Percentiles rank a stretch among this genome's conserved stretches.
These are phyloP conservation scores for Caenorhabditis drosophilae DNA, from an alignment of 2,888 invertebrate genomes.

Conservation along the genomic window DNA sequence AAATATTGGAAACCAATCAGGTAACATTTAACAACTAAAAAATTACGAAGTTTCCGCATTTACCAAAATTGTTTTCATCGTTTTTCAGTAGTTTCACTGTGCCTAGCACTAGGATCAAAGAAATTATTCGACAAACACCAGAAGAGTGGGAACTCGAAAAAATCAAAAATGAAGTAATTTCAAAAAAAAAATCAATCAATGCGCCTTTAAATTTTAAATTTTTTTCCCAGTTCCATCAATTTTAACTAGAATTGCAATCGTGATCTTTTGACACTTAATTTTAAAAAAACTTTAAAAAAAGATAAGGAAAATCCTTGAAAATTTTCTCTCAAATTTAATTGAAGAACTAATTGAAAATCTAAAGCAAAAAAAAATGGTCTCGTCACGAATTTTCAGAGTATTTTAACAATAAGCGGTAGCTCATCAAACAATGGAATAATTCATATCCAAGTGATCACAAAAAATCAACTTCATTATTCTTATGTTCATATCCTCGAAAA, in stretches of 20 bases:
- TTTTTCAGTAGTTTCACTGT: constrained; percentile 27
- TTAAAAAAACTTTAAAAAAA: not conserved
- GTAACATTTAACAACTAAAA: too few relatives aligned
- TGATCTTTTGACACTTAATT: not conserved
- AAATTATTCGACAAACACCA: constrained; percentile 18
- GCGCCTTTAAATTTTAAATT: too few relatives aligned
- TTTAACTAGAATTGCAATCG: too few relatives aligned
- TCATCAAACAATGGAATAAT: constrained; percentile 9
- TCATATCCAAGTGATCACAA: constrained; percentile 1
- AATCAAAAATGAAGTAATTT: constrained; percentile 9
- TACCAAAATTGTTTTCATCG: too few relatives aligned
- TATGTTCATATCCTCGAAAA: constrained; percentile 16
- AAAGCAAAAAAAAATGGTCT: too few relatives aligned
- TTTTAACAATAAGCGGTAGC: constrained; percentile 19
- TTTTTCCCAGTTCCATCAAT: too few relatives aligned
- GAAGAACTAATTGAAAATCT: not conserved
- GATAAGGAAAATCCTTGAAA: not conserved
- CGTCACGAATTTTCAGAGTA: too few relatives aligned
- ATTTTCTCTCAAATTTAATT: not conserved
- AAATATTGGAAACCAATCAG: constrained; percentile 27
- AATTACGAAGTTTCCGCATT: too few relatives aligned
- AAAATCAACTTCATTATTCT: constrained; percentile 3
- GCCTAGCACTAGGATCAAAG: constrained; percentile 17
- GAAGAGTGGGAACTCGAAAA: constrained; percentile 28
- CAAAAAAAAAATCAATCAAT: too few relatives aligned